These are phyloP conservation scores for Drosophila barbarae DNA, from an alignment of 2,888 invertebrate genomes.

Conservation along the genomic window DNA sequence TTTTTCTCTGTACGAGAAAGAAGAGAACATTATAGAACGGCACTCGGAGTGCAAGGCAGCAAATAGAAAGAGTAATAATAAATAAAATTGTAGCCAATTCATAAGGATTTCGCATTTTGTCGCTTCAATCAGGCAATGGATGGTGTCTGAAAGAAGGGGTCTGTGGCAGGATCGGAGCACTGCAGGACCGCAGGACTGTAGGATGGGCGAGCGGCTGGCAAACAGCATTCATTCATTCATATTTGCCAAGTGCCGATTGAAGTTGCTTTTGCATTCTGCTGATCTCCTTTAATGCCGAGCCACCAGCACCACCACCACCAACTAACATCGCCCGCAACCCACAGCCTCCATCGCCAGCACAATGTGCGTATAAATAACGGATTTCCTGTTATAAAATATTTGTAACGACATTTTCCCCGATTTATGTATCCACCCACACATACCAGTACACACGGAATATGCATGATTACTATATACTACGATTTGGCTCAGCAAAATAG, in stretches of 20 bases:
- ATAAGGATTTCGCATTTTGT: conserved; percentile 74
- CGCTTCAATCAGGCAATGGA: conserved; percentile 52
- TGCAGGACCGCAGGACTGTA: conserved; percentile 17
- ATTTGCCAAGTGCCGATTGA: conserved; percentile 60
- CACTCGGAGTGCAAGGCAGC: conserved; percentile 37
- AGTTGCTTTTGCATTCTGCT: conserved; percentile 38
- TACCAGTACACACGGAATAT: conserved; percentile 13
- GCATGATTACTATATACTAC: conserved; percentile 15
- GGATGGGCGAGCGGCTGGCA: conserved; percentile 51
- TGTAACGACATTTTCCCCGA: conserved; percentile 62
- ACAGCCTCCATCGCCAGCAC: conserved; percentile 42
- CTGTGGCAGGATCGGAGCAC: conserved; percentile 8
- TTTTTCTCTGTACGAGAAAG: conserved; percentile 6
- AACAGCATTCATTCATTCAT: conserved; percentile 70
- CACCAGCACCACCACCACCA: background rate
- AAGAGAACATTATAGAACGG: conserved; percentile 1
- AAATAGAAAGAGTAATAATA: conserved; percentile 70
- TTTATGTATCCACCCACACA: conserved; percentile 52
- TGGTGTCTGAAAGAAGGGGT: conserved; percentile 8
- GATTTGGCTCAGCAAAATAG: conserved; percentile 5
- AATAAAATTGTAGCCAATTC: conserved; percentile 75
- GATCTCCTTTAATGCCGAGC: conserved; percentile 25
- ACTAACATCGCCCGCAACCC: background rate
- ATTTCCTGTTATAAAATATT: conserved; percentile 74
- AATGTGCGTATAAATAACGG: conserved; percentile 75